Base-by-base conservation (phyloP, 2,888 invertebrate species). In the Polydrusus cervinus region DNA sequence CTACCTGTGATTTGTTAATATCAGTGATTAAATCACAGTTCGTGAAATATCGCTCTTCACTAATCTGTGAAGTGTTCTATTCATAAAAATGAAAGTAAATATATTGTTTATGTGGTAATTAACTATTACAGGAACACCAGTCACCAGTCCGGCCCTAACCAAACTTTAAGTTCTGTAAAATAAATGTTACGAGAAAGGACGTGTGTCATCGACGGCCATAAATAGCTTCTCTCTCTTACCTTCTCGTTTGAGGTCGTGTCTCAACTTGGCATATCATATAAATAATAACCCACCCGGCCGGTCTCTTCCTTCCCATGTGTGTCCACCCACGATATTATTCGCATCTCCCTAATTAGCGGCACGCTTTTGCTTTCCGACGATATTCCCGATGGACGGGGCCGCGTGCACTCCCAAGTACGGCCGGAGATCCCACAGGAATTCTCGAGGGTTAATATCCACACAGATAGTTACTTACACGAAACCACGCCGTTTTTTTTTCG, bases 401-500 rank as follows among this genome's bases (percentile, higher is more conserved):
- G 68, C 55, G 71, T 45, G 71, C 64, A 14, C 53, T 18, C 40
- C 55, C 75, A 71, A 73, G 75, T 75, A 72, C 65, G 57, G 51
- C 34, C 66, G 77, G 66, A 57, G 65, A 67, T 75, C 75, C 71
- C 73, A n/a, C 6, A 66, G 74, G 74, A 74, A 49, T 67, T 61
- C 38, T 14, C 13, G 51, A 62, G 64, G 74, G 74, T 53, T 69
- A 66, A 61, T 18, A 65, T 25, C 1, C 72, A 60, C 74, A 74
- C 74, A 64, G 55, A 74, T 60, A 68, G 74, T 74, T 74, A 68
- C 74, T 74, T 69, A 62, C 62, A 62, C 55, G 64, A 69, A 74
- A 68, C 74, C 64, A 55, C 53, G 57, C 38, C 14, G 57, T 34
- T 34, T 57, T 13, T 57, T 38, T 57, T 38, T 57, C 57, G 38